A percentile compares a stretch with the other conserved stretches of the same genome.
phyloP scores from a whole-genome alignment of 2,797 vertebrate species.

The Phrynocephalus vlangalii region DNA sequence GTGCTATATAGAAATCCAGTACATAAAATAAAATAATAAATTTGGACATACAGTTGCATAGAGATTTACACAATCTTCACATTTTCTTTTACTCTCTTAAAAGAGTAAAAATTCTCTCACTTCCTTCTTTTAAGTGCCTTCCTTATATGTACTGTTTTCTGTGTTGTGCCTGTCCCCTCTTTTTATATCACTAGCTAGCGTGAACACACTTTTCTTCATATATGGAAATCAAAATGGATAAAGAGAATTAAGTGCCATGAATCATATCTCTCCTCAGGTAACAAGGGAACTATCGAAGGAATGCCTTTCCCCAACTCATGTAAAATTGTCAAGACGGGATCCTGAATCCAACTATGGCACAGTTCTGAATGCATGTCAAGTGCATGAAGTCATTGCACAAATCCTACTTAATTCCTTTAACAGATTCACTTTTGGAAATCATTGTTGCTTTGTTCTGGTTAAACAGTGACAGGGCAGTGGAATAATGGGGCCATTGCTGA shows the following conservation, averaged over 20 bases:
- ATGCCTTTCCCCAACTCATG: constrained; percentile 13
- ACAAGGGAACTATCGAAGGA: constrained; percentile 37
- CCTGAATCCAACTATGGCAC: constrained; percentile 15
- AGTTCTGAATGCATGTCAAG: not conserved
- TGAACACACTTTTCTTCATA: constrained; percentile 46
- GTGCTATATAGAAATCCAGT: too few species aligned
- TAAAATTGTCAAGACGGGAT: constrained; percentile 50
- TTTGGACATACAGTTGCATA: not conserved
- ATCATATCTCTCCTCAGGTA: constrained; percentile 41
- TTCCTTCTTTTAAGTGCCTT: not conserved
- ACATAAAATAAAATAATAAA: too few species aligned
- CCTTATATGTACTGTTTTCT: not conserved
- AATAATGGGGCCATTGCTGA: not conserved
- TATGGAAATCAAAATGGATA: constrained; percentile 39
- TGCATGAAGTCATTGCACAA: not conserved
- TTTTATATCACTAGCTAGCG: constrained; percentile 36
- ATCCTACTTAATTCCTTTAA: constrained; percentile 6
- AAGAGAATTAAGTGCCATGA: constrained; percentile 48
- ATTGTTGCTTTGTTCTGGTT: not conserved
- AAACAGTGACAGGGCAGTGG: not conserved
- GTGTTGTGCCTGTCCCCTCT: not conserved
- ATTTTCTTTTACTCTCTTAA: not conserved
- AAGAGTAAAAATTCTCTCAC: not conserved
- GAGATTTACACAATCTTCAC: not conserved
- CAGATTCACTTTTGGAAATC: not conserved